Percentiles rank a stretch among this genome's conserved stretches.
phyloP scores from a whole-genome alignment of 2,888 invertebrate genomes.

The Hemithea aestivaria region DNA sequence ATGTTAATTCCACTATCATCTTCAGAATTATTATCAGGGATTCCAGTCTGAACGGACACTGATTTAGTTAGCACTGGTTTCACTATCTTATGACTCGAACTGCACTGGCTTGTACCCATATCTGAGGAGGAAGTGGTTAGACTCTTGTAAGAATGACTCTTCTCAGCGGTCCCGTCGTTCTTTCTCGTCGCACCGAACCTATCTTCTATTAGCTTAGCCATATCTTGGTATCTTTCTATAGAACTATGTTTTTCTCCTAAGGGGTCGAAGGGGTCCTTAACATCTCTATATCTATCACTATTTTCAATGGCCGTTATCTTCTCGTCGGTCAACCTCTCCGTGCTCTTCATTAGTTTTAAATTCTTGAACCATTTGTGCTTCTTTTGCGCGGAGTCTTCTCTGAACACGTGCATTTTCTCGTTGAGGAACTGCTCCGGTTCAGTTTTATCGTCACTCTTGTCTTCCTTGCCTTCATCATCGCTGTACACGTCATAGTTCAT shows the following conservation, averaged over 20 bases:
- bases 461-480: conserved; percentile 72
- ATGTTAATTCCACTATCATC: conserved; percentile 66
- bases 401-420: conserved; percentile 74
- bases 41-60: conserved; percentile 74
- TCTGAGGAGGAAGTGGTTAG: conserved; percentile 76
- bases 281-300: conserved; percentile 59
- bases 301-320: conserved; percentile 65
- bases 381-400: conserved; percentile 74
- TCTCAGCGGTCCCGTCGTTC: conserved; percentile 67
- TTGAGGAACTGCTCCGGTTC: conserved; percentile 63
- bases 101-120: conserved; percentile 73
- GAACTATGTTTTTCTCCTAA: conserved; percentile 83
- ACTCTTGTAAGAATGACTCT: conserved; percentile 74
- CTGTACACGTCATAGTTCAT: conserved; percentile 79
- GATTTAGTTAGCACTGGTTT: conserved; percentile 73
- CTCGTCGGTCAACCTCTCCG: conserved; percentile 63
- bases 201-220: conserved; percentile 85
- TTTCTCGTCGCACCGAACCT: conserved; percentile 78
- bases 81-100: conserved; percentile 59
- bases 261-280: conserved; percentile 79
- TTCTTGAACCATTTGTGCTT: conserved; percentile 84
- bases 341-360: conserved; percentile 73
- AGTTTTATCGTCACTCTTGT: conserved; percentile 61
- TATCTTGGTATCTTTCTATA: conserved; percentile 85
- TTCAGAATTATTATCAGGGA: conserved; percentile 68